phyloP scores from a whole-genome alignment of 2,797 vertebrate genomes.

The Mormyrus proboscirostris region DNA sequence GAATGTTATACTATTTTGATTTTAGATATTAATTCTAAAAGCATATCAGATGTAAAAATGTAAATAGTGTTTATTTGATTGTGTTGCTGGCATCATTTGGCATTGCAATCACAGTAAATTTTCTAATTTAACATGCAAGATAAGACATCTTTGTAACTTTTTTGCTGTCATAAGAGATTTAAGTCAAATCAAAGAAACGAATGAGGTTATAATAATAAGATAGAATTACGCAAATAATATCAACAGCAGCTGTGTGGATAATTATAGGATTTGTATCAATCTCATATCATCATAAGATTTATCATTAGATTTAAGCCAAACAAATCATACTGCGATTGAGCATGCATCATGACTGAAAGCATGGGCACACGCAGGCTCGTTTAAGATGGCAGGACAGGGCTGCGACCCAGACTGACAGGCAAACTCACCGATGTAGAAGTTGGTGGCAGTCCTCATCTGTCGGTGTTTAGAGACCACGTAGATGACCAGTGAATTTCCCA shows the following conservation, averaged over 20 bases:
- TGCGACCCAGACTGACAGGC: background rate
- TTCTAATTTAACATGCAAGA: background rate
- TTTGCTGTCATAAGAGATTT: background rate
- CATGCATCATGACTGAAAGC: background rate
- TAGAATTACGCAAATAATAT: background rate
- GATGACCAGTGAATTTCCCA: conserved; percentile 75
- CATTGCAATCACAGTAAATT: background rate
- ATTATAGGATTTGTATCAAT: background rate
- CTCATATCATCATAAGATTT: too few relatives aligned
- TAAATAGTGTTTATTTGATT: background rate
- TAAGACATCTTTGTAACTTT: background rate
- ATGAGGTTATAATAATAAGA: background rate
- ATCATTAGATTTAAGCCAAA: background rate
- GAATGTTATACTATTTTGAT: background rate
- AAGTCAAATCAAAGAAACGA: background rate
- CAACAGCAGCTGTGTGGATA: background rate
- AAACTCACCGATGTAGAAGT: conserved; percentile 79
- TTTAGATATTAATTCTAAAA: background rate
- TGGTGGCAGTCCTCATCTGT: conserved; percentile 78
- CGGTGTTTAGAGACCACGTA: conserved; percentile 75
- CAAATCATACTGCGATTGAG: background rate
- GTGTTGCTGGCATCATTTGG: background rate
- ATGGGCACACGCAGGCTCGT: background rate
- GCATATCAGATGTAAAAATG: background rate
- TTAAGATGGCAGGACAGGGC: background rate